phyloP scores from a whole-genome alignment of 2,888 invertebrate species.

The Serrognathus titanus region DNA sequence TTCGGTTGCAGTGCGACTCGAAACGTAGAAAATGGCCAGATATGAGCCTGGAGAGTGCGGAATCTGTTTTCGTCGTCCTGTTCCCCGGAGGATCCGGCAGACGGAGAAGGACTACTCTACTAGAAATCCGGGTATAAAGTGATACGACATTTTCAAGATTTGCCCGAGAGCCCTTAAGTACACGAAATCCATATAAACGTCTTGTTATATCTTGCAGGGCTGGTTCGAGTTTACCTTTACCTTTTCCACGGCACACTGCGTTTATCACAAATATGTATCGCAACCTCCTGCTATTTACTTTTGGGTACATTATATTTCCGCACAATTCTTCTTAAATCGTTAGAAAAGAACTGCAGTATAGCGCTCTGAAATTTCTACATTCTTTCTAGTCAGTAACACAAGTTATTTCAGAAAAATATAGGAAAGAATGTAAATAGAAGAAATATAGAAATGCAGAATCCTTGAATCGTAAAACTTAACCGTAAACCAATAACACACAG shows the following conservation, averaged over 20 bases:
- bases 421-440: too few species aligned
- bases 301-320: too few species aligned
- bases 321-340: too few species aligned
- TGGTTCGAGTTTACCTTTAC: slow-evolving; percentile 26
- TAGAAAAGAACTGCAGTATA: too few species aligned
- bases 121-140: slow-evolving; percentile 32
- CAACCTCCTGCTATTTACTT: background rate
- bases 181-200: slow-evolving; percentile 44
- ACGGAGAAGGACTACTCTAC: slow-evolving; percentile 22
- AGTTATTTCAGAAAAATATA: too few species aligned
- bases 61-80: slow-evolving; percentile 24
- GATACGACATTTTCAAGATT: slow-evolving; percentile 44
- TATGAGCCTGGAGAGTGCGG: slow-evolving; percentile 19
- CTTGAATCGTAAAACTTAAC: too few species aligned
- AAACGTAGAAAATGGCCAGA: slow-evolving; percentile 24
- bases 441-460: too few species aligned
- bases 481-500: too few species aligned
- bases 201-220: slow-evolving; percentile 32
- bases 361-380: too few species aligned
- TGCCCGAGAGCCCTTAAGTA: slow-evolving; percentile 43
- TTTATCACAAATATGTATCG: slow-evolving; percentile 9
- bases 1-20: slow-evolving; percentile 6
- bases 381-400: too few species aligned
- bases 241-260: slow-evolving; percentile 4
- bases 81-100: slow-evolving; percentile 21